phyloP scores from a whole-genome alignment of 2,888 invertebrate species.

The Muschampia plurimacula region DNA sequence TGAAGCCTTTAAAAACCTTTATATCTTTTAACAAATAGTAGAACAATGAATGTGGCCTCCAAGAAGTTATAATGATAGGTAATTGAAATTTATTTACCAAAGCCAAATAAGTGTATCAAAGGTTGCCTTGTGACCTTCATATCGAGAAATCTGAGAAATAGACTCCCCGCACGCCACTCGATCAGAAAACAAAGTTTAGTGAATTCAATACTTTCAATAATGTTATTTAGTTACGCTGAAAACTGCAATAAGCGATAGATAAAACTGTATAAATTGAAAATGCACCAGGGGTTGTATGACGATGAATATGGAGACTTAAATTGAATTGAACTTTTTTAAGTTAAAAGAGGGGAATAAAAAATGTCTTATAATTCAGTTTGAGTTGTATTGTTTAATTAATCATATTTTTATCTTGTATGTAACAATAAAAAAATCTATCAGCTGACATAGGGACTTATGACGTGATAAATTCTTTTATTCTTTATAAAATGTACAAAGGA shows the following conservation, averaged over 20 bases:
- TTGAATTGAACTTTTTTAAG: not conserved
- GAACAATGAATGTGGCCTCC: not conserved
- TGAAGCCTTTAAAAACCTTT: not conserved
- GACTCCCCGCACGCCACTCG: conserved; percentile 22
- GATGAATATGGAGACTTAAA: not conserved
- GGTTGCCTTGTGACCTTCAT: not conserved
- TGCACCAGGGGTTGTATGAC: not conserved
- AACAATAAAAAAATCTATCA: no score
- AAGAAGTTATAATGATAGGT: not conserved
- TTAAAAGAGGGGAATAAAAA: no score
- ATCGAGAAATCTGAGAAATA: conserved; percentile 10
- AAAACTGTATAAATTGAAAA: not conserved
- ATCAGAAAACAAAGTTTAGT: conserved; percentile 17
- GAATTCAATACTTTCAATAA: conserved; percentile 9
- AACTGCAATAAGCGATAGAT: not conserved
- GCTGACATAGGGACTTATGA: no score
- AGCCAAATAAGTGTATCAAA: not conserved
- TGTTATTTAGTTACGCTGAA: not conserved
- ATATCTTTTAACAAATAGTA: not conserved
- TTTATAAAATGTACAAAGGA: no score
- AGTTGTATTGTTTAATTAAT: no score
- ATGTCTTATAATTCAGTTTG: no score
- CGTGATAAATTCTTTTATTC: no score
- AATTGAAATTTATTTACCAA: not conserved
- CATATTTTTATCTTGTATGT: no score